Conservation (phyloP, 2,797 vertebrate species). For the Sylvia borin region DNA sequence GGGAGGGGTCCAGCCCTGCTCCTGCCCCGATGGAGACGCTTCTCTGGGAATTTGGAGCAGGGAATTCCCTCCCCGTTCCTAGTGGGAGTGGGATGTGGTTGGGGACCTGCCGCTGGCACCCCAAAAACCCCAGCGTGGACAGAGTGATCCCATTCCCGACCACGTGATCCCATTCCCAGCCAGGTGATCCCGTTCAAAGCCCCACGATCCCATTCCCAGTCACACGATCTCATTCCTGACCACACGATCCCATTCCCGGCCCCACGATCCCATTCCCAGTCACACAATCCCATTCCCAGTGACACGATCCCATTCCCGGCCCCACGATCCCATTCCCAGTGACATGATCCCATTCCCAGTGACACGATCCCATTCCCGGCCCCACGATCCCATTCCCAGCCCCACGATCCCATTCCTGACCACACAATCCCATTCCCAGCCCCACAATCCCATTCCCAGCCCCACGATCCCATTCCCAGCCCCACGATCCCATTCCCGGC, state of each 20-base stretch:
- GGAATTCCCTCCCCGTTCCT: neutral
- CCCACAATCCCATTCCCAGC: fast-evolving
- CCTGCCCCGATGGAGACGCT: neutral
- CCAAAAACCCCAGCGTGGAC: fast-evolving
- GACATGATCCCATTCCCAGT: fast-evolving
- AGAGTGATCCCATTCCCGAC: neutral
- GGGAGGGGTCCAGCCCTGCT: fast-evolving
- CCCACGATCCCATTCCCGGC: fast-evolving
- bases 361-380: fast-evolving
- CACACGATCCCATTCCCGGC: fast-evolving
- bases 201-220: fast-evolving
- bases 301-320: fast-evolving
- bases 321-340: fast-evolving
- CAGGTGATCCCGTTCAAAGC: fast-evolving
- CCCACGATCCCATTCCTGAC: fast-evolving
- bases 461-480: fast-evolving
- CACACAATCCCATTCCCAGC: fast-evolving
- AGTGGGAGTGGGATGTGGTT: fast-evolving
- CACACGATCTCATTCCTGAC: fast-evolving
- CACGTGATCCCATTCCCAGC: fast-evolving
- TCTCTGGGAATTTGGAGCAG: neutral
- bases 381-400: fast-evolving
- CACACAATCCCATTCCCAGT: fast-evolving
- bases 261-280: fast-evolving
- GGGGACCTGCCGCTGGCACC: neutral